phyloP scores from a whole-genome alignment of 2,113 vertebrate genomes.

The Hemicordylus capensis region DNA sequence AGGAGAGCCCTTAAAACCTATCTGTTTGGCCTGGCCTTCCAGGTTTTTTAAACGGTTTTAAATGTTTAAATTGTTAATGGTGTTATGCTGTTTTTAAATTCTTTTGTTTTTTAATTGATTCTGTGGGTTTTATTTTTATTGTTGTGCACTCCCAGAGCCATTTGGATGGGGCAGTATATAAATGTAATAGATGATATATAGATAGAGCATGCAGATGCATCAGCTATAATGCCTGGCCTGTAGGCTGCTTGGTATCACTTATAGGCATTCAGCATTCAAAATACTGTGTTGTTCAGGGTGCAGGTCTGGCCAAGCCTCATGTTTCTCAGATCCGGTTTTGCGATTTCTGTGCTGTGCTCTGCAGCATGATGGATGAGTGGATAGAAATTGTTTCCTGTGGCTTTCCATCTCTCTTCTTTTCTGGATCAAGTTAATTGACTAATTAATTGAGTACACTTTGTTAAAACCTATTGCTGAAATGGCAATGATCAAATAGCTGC shows the following conservation, averaged over 20 bases:
- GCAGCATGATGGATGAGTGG: not conserved
- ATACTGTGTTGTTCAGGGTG: not conserved
- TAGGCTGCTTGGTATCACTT: not conserved
- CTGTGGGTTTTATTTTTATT: too few species aligned
- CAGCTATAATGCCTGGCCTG: too few species aligned
- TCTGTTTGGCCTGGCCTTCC: too few species aligned
- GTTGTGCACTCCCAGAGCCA: too few species aligned
- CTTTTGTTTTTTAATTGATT: too few species aligned
- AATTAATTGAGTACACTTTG: conserved; percentile 23
- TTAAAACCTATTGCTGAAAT: not conserved
- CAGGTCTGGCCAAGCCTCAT: not conserved
- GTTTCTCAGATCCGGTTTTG: not conserved
- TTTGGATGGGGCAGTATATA: too few species aligned
- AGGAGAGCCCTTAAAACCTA: too few species aligned
- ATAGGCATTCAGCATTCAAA: not conserved
- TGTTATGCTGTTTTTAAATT: too few species aligned
- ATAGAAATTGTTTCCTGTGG: not conserved
- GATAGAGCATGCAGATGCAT: too few species aligned
- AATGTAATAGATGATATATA: too few species aligned
- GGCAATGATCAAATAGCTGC: conserved; percentile 6
- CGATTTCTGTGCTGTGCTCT: not conserved
- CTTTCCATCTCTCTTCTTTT: not conserved
- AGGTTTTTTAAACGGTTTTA: too few species aligned
- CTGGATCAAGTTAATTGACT: not conserved
- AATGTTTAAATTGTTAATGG: too few species aligned